Percentiles rank a stretch among this genome's conserved stretches.
Conservation (phyloP, 2,888 invertebrate species). For the Pantelozetes paolii region DNA sequence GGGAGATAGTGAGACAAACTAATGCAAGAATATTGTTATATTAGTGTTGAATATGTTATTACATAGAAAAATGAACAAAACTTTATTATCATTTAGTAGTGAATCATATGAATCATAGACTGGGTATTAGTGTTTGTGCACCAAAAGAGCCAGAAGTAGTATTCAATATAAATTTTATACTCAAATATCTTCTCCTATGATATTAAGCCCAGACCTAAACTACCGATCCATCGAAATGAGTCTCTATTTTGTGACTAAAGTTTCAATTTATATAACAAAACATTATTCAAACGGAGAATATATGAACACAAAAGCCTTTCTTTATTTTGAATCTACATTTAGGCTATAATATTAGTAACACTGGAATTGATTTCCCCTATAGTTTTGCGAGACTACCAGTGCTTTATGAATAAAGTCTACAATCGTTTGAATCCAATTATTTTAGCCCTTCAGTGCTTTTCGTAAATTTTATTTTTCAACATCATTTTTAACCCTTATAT, state of each 20-base stretch:
- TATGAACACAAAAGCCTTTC: neutral
- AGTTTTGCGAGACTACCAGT: neutral
- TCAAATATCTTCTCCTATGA: neutral
- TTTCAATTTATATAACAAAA: neutral
- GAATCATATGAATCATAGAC: neutral
- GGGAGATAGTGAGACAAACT: neutral
- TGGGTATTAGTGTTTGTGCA: neutral
- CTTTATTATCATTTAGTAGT: neutral
- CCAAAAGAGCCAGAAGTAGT: neutral
- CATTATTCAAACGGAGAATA: neutral
- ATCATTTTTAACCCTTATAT: conserved; percentile 27
- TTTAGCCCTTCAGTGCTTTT: neutral
- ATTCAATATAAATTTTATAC: neutral
- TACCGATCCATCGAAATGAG: neutral
- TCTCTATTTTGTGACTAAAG: neutral
- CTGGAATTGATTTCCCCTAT: neutral
- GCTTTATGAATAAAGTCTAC: conserved; percentile 1
- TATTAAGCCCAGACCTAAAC: neutral
- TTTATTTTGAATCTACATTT: neutral
- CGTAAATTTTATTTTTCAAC: neutral
- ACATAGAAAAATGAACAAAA: neutral
- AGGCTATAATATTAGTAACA: no score
- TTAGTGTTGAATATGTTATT: neutral
- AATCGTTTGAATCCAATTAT: conserved; percentile 18
- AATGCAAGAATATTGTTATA: neutral